Base-by-base conservation (phyloP, 2,113 vertebrate species). In the Stictonetta naevosa region DNA sequence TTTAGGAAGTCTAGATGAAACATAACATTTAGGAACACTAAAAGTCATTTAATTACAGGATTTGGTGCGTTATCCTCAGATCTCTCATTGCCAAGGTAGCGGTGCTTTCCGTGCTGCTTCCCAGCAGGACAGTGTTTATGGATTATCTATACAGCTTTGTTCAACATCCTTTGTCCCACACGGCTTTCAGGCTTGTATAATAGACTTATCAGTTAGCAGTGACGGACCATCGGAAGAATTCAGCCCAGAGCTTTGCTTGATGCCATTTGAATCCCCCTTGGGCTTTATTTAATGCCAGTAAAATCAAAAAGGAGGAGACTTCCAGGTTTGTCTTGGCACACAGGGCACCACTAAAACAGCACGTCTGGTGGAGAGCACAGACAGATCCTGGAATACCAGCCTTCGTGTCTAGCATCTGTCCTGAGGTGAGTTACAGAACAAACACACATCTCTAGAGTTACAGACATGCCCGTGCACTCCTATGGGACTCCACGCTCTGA, bases 21-120 rank as follows among this genome's bases (percentile, higher is more conserved):
- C 91, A 93, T 77, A 96, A 92, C 78, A 87, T 95, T 95, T 94
- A 93, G 84, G 85, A 95, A 59, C 52, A 52, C 58, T 91, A 74
- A 50, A 92, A 96, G 42, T 88, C 88, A 92, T 94, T 97, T 96
- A 92, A 95, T 97, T 97, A 91, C 87, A 92, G 77, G 48, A 94
- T 96, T 90, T 80, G 67, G 58, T 87, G 60, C 79, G 83, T 58
- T 94, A 58, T 95, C 89, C 67, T 93, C 80, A 88, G 85, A 95
- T 91, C 56, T 71, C 82, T 90, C 66, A 58, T 31, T 56, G 81
- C 60, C 83, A 81, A 83, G 69, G 73, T 31, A 78, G 71, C 72
- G 90, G 68, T 18, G 55, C 66, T 83, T 92, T 81, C 74, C 87
- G 63, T 66, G 63, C 86, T 80, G 74, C 50, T 73, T 94, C 55